Evolutionary conservation across 2,113 vertebrate genomes (phyloP), one percentile per base, ranked within the genome.

Genomic region (Callipepla californica): DNA sequence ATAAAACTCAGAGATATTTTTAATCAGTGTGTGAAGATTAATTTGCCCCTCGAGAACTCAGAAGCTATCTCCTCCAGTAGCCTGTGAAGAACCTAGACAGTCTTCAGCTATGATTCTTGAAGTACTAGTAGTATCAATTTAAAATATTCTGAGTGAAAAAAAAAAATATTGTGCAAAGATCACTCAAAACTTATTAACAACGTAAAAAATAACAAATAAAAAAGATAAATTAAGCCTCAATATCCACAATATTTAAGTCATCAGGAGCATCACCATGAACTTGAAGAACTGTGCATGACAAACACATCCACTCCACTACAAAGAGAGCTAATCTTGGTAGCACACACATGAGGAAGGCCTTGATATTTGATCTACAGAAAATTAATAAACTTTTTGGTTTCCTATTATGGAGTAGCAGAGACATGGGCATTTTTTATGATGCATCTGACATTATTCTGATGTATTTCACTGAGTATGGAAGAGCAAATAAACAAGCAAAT

Each of bases 101-200:
- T 17, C 20, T 7, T 61, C 2, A 1, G 8, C 6, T 80, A 3
- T 23, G 48, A 21, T 57, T 45, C 7, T 3, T 1, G 0, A 13
- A 11, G 14, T 3, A 45, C 26, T 5, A 84, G 36, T 44, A 77
- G 90, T 65, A 70, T 32, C 3, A 81, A 4, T 26, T 6, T 66
- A 84, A 9, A 4, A 53, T 26, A 3, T 66, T 36, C 14, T 74
- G 20, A 62, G 17, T 53, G 5, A 22, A 40, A 89, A 85, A 87
- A n/a, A 90, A 70, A 86, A 30, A n/a, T 6, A 36, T 36, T 36
- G 1, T 45, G 4, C 1, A 10, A 75, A 42, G 16, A 38, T 1
- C 9, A 65, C 13, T 4, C 32, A 36, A 73, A 57, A 63, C 0
- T 0, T 63, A 55, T 42, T 10, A 8, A 59, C 85, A 62, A 15